A percentile compares a stretch with the other conserved stretches of the same genome.
These are phyloP conservation scores for Mermis nigrescens DNA, from an alignment of 2,888 invertebrate genomes.

Conservation along the genomic window DNA sequence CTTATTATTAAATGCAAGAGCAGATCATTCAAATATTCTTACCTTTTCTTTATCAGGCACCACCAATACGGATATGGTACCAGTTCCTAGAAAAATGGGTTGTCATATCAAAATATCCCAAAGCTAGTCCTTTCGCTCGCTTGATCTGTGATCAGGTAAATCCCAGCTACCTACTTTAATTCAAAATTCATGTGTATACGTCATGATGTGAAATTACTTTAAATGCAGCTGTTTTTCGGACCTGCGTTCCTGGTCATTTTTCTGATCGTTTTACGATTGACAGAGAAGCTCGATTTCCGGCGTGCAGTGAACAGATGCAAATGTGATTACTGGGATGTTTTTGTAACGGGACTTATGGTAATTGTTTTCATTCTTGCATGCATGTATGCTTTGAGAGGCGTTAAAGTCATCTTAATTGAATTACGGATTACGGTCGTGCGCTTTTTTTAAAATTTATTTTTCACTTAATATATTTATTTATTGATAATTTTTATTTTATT, in stretches of 20 bases:
- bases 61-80: background rate
- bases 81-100: background rate
- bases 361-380: background rate
- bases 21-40: too few species aligned
- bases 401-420: too few species aligned
- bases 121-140: background rate
- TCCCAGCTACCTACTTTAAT: too few species aligned
- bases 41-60: background rate
- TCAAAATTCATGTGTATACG: too few species aligned
- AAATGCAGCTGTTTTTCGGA: too few species aligned
- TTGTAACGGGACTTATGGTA: constrained; percentile 17
- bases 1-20: too few species aligned
- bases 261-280: background rate
- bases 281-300: background rate
- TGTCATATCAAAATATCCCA: background rate
- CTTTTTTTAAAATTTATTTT: too few species aligned
- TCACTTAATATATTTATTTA: too few species aligned
- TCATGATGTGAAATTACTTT: too few species aligned
- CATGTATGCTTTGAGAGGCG: too few species aligned
- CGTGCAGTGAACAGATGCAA: background rate
- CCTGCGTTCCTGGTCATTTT: background rate
- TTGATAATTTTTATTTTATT: too few species aligned
- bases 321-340: constrained; percentile 5
- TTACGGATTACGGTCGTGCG: too few species aligned
- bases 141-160: constrained; percentile 7